Evolutionary conservation across 2,888 invertebrate genomes (phyloP), one percentile per base, ranked within the genome.

Genomic region (Habrosyne pyritoides): DNA sequence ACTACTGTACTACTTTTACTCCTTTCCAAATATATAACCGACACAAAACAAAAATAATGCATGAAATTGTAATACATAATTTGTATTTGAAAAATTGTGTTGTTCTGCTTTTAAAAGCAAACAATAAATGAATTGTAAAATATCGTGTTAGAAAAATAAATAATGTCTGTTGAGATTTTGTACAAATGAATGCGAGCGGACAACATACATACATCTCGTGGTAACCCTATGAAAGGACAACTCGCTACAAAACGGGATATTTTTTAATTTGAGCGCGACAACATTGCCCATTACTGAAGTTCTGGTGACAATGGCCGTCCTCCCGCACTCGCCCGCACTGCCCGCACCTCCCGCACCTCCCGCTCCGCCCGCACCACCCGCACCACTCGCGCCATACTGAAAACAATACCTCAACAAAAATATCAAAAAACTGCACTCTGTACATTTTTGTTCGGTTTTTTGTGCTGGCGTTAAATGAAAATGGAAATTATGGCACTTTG

Each of bases 401-500:
- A 61, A 59, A 67, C 67, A 67, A 70, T 69, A 60, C 50, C 59
- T 42, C 18, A 6, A 47, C 47, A 61, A 63, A 60, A 57, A 36
- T 47, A 36, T 54, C 49, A 52, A 61, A 64, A 61, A 61, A 53
- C 62, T 67, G 60, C 67, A 63, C 56, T 59, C 57, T 52, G 12
- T 18, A 58, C 63, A 60, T 59, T 69, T 69, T 71, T 63, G 61
- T 62, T 60, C 62, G 57, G 50, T 18, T 42, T 42, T 42, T 14
- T 18, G 12, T 2, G 33, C 2, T 10, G 53, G 60, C 53, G 59
- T 63, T 68, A 59, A 69, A 67, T 71, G 63, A 64, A 67, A 66
- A 64, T 68, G 64, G 56, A 66, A 64, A 64, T 67, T 68, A 66
- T 55, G 59, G 63, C 64, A 64, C 69, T 66, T 67, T 69, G 67